phyloP scores from a whole-genome alignment of 2,888 invertebrate genomes.

The Eledone cirrhosa region DNA sequence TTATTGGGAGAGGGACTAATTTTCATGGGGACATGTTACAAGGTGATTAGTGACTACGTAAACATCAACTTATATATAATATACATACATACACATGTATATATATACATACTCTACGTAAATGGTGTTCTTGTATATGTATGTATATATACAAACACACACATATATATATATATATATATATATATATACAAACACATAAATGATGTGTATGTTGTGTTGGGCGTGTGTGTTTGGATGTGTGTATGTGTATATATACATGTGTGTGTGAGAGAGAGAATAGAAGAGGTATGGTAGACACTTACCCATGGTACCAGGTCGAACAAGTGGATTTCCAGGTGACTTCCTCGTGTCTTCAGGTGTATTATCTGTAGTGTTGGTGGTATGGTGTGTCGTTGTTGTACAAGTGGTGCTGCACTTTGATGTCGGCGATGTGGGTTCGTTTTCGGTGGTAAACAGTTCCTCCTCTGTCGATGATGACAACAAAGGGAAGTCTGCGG shows the following conservation, averaged over 20 bases:
- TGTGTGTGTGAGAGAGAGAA: slow-evolving; percentile 30
- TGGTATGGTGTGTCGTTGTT: not conserved
- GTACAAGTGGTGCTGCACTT: not conserved
- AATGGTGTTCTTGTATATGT: slow-evolving; percentile 35
- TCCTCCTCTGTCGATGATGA: not conserved
- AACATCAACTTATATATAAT: no score
- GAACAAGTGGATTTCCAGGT: not conserved
- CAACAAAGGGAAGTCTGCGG: no score
- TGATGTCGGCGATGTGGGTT: not conserved
- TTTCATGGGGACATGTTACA: no score
- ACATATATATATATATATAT: slow-evolving; percentile 33
- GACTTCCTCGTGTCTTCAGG: not conserved
- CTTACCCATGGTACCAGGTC: slow-evolving; percentile 27
- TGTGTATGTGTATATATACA: slow-evolving; percentile 29
- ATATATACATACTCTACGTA: not conserved
- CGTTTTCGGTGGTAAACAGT: not conserved
- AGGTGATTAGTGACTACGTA: no score
- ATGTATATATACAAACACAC: slow-evolving; percentile 26
- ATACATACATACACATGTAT: no score
- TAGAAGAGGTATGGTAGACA: slow-evolving; percentile 33
- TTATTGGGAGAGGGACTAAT: no score
- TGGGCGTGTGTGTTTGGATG: no score
- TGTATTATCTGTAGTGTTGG: not conserved
- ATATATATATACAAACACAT: slow-evolving; percentile 26
- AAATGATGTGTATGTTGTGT: no score